Conservation (phyloP, 2,888 invertebrate genomes). For the Drosophila pseudotakahashii region DNA sequence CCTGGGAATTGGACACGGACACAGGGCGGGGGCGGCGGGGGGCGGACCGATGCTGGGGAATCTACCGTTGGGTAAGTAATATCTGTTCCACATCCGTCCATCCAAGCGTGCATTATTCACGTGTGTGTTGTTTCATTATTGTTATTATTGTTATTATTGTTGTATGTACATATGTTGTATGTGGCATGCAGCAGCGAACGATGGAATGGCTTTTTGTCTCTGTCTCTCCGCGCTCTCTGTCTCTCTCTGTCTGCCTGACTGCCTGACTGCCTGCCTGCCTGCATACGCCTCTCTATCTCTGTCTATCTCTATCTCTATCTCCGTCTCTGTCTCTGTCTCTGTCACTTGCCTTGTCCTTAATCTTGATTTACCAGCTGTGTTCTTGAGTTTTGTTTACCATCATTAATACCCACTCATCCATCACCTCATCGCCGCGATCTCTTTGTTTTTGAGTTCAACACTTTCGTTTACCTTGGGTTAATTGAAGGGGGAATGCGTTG, state of each 20-base stretch:
- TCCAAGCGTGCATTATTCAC: slow-evolving; percentile 11
- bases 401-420: slow-evolving; percentile 33
- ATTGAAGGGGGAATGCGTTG: too few species aligned
- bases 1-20: slow-evolving; percentile 45
- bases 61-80: slow-evolving; percentile 83
- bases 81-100: slow-evolving; percentile 34
- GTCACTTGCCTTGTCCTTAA: slow-evolving; percentile 30
- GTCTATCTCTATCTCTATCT: slow-evolving; percentile 31
- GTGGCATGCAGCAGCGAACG: slow-evolving; percentile 45
- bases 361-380: slow-evolving; percentile 50
- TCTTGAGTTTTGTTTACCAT: slow-evolving; percentile 50
- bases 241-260: slow-evolving; percentile 15
- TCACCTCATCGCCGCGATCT: slow-evolving; percentile 32
- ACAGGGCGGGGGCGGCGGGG: slow-evolving; percentile 51
- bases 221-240: slow-evolving; percentile 22
- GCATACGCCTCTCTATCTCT: slow-evolving; percentile 25
- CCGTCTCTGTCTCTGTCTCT: slow-evolving; percentile 32
- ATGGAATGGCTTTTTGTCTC: slow-evolving; percentile 51
- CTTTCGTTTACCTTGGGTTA: slow-evolving; percentile 10
- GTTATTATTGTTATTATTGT: neutral
- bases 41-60: slow-evolving; percentile 83
- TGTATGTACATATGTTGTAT: slow-evolving; percentile 8
- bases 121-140: neutral
- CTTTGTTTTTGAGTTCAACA: slow-evolving; percentile 13
- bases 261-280: slow-evolving; percentile 6